Percentiles rank a stretch among this genome's conserved stretches.
Evolutionary conservation across 2,797 vertebrate genomes (phyloP).

Genomic region (Holocentrus rufus): DNA sequence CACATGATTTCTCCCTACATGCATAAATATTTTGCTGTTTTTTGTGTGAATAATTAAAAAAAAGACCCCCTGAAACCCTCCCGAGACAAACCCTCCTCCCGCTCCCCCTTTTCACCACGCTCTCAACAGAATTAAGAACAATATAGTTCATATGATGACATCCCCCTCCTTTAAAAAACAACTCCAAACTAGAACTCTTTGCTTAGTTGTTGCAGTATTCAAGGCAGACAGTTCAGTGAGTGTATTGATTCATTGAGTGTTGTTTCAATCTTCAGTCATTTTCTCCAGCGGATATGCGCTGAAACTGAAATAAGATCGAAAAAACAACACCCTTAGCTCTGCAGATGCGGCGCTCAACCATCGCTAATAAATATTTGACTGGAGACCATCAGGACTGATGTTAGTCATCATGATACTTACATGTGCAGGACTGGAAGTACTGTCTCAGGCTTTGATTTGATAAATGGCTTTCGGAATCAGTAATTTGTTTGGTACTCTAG

Average conservation of each 20-base stretch:
- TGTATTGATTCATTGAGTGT: conserved; percentile 40
- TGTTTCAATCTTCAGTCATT: conserved; percentile 42
- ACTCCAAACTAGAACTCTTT: conserved; percentile 21
- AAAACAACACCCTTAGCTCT: conserved; percentile 20
- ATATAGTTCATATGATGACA: conserved; percentile 17
- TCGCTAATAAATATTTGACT: conserved; percentile 42
- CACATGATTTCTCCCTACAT: conserved; percentile 29
- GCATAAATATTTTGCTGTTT: conserved; percentile 67
- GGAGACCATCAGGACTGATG: conserved; percentile 54
- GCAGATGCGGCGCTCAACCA: conserved; percentile 16
- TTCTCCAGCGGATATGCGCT: conserved; percentile 46
- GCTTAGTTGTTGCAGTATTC: conserved; percentile 42
- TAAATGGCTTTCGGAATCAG: conserved; percentile 61
- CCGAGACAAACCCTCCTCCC: too few relatives aligned
- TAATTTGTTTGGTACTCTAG: conserved; percentile 46
- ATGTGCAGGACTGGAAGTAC: conserved; percentile 40
- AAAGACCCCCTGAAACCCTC: conserved; percentile 49
- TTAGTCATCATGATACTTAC: conserved; percentile 42
- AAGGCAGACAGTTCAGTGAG: conserved; percentile 22
- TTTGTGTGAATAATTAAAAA: conserved; percentile 66
- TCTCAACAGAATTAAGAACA: conserved; percentile 27
- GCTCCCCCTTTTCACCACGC: conserved; percentile 24
- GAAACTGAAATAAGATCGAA: conserved; percentile 35
- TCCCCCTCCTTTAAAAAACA: conserved; percentile 37
- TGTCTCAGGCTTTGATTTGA: conserved; percentile 65